A percentile compares a stretch with the other conserved stretches of the same genome.
Conservation (phyloP, 1,140 invertebrate genomes). For the Cotesia glomerata region DNA sequence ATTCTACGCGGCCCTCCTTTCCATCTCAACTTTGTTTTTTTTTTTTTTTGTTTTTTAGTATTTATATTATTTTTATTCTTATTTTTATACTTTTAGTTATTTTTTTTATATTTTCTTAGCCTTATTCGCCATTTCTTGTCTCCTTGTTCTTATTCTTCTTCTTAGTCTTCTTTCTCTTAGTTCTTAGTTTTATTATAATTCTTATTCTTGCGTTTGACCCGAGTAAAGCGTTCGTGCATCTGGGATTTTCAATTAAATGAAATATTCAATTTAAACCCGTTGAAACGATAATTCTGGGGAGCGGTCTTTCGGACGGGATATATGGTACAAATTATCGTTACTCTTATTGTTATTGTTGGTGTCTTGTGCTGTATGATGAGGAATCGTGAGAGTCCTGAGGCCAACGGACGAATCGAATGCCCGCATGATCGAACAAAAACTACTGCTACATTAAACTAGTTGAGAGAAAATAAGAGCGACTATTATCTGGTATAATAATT, state of each 20-base stretch:
- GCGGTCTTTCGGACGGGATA: not conserved
- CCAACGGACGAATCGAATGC: not conserved
- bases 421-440: not conserved
- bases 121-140: not conserved
- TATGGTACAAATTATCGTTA: too few species aligned
- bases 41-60: not conserved
- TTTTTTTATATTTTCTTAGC: not conserved
- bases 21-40: constrained; percentile 13
- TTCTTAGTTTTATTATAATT: not conserved
- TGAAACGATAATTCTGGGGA: not conserved
- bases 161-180: not conserved
- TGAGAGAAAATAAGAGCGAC: constrained; percentile 13
- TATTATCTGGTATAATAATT: constrained; percentile 24
- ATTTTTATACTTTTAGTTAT: not conserved
- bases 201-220: too few species aligned
- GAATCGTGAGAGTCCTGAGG: not conserved
- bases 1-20: constrained; percentile 14
- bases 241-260: not conserved
- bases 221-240: not conserved
- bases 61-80: not conserved
- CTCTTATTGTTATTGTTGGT: too few species aligned
- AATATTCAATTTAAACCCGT: constrained; percentile 6
- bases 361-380: not conserved
- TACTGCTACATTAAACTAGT: not conserved
- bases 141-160: not conserved